Evolutionary conservation across 2,113 vertebrate species (phyloP), one percentile per base, ranked within the genome.

Genomic region (Cynoglossus semilaevis): DNA sequence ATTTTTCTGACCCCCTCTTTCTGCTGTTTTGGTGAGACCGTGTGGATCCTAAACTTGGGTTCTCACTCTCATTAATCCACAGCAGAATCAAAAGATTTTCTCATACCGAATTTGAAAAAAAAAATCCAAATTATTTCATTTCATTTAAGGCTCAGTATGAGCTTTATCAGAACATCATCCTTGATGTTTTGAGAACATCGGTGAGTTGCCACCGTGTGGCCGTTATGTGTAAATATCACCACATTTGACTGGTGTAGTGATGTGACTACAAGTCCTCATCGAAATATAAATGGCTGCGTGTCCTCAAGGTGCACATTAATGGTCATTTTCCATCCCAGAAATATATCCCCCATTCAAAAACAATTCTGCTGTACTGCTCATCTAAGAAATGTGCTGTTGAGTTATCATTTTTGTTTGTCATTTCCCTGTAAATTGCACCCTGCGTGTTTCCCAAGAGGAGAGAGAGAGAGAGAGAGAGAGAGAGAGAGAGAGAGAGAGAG

Each of bases 351-450:
- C 67, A 51, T 65, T 78, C 63, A 84, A 78, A 85, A 69, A 74
- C 72, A 81, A 83, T 76, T 67, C 81, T 42, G 57, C 58, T 58
- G 76, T 83, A 80, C 84, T 81, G 70, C 79, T 56, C 67, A 72
- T 87, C 67, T 80, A 80, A 74, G n/a, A 88, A 85, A 82, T 77
- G 58, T 81, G 77, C 71, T 82, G 84, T 68, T 81, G 74, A 71
- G 74, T 83, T 85, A 74, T 87, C 71, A 59, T 72, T 79, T 77
- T 60, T 14, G 22, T 67, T 78, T 72, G 79, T 84, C 72, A 81
- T 85, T 86, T 85, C 72, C 78, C 85, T 85, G 77, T 88, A 89
- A 91, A 90, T 91, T 80, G 75, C 78, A 91, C 91, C 79, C 88
- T 89, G 83, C 86, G 85, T 88, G 78, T 90, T 84, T 87, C 67